phyloP scores from a whole-genome alignment of 2,797 vertebrate genomes.

The Hipposideros larvatus region DNA sequence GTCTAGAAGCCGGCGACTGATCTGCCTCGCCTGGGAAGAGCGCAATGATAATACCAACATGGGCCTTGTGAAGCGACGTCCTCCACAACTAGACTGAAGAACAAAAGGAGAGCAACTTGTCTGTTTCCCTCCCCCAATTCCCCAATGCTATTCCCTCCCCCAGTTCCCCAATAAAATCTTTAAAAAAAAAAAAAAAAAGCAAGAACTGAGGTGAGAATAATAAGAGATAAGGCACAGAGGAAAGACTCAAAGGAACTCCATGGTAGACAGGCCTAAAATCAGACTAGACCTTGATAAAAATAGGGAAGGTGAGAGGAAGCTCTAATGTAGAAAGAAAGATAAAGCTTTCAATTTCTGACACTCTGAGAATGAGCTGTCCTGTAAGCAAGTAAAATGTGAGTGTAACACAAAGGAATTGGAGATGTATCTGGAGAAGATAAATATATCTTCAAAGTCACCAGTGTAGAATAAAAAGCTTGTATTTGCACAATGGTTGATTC shows the following conservation, averaged over 20 bases:
- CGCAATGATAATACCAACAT: too few species aligned
- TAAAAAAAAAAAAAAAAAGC: too few species aligned
- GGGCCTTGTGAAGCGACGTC: too few species aligned
- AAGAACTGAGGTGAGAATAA: not conserved
- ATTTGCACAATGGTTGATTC: not conserved
- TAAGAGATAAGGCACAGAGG: not conserved
- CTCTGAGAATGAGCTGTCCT: not conserved
- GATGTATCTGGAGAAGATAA: not conserved
- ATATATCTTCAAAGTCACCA: not conserved
- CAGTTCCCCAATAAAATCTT: too few species aligned
- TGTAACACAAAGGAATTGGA: not conserved
- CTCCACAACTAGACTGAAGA: too few species aligned
- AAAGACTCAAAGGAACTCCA: not conserved
- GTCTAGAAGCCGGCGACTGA: too few species aligned
- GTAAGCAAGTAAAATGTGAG: not conserved
- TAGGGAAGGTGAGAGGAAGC: not conserved
- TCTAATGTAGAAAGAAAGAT: not conserved
- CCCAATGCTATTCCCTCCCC: too few species aligned
- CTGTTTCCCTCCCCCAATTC: too few species aligned
- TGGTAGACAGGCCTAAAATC: not conserved
- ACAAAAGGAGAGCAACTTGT: too few species aligned
- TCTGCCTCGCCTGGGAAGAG: too few species aligned
- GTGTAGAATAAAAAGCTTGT: not conserved
- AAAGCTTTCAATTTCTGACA: constrained; percentile 6
- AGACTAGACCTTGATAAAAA: constrained; percentile 1